Percentiles rank a stretch among this genome's conserved stretches.
phyloP scores from a whole-genome alignment of 1,140 invertebrate genomes.

The Tetramorium simillimum region DNA sequence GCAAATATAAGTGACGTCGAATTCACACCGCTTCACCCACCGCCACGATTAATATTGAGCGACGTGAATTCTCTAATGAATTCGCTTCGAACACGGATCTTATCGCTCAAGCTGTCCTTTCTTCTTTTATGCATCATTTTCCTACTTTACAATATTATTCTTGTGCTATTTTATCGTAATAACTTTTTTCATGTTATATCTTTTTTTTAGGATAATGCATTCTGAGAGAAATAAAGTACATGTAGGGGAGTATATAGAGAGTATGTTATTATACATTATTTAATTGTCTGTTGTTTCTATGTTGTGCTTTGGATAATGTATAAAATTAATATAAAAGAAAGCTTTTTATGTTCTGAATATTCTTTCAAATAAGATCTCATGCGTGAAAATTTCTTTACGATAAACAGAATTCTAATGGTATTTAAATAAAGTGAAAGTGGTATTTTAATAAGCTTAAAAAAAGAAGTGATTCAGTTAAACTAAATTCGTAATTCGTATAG shows the following conservation, averaged over 20 bases:
- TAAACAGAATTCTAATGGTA: background rate
- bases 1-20: background rate
- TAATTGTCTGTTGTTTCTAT: background rate
- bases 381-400: background rate
- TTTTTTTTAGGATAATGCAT: background rate
- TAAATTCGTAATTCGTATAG: background rate
- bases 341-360: background rate
- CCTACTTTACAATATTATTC: background rate
- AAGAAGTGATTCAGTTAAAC: background rate
- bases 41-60: background rate
- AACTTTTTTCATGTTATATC: no score
- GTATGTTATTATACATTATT: background rate
- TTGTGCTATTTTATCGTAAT: no score
- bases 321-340: background rate
- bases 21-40: background rate
- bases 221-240: no score
- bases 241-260: no score
- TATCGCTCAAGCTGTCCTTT: background rate
- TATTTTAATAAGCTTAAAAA: background rate
- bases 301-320: background rate
- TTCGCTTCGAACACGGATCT: background rate
- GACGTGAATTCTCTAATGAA: background rate
- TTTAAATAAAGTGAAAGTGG: background rate
- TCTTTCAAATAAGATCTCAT: background rate
- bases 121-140: background rate